These are phyloP conservation scores for Pangasius sanitwongsei DNA, from an alignment of 2,797 vertebrate genomes.

Conservation along the genomic window DNA sequence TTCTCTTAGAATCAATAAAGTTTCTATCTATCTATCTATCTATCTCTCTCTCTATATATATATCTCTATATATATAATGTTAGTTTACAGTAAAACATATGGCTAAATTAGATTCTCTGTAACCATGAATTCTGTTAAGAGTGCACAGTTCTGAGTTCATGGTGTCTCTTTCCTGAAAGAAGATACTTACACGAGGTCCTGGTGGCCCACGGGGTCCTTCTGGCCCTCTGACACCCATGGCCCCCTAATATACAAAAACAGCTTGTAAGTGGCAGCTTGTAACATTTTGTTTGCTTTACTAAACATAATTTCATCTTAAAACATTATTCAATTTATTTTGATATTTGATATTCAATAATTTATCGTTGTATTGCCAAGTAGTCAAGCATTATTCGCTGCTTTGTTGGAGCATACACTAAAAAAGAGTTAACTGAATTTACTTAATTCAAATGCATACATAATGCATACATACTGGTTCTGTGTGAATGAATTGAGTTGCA, in stretches of 20 bases:
- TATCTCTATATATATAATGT: neutral
- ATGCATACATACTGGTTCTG: neutral
- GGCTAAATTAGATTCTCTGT: neutral
- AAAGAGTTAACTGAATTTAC: neutral
- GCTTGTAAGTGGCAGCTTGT: neutral
- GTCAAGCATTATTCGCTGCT: neutral
- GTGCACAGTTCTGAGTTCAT: neutral
- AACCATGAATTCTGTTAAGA: neutral
- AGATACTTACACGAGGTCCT: slow-evolving; percentile 85
- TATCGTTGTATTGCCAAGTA: neutral
- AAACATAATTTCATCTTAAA: neutral
- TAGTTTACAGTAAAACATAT: neutral
- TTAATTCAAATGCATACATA: neutral
- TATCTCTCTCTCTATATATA: neutral
- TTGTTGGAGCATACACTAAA: neutral
- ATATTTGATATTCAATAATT: neutral
- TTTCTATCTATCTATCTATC: neutral
- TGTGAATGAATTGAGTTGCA: neutral
- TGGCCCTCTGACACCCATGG: slow-evolving; percentile 88
- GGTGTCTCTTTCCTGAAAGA: neutral
- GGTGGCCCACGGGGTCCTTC: slow-evolving; percentile 85
- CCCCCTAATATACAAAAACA: slow-evolving; percentile 76
- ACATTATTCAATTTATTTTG: neutral
- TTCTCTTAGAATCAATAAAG: too few species aligned
- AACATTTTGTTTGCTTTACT: neutral